Conservation (phyloP, 2,888 invertebrate species). For the Agrypnus murinus region DNA sequence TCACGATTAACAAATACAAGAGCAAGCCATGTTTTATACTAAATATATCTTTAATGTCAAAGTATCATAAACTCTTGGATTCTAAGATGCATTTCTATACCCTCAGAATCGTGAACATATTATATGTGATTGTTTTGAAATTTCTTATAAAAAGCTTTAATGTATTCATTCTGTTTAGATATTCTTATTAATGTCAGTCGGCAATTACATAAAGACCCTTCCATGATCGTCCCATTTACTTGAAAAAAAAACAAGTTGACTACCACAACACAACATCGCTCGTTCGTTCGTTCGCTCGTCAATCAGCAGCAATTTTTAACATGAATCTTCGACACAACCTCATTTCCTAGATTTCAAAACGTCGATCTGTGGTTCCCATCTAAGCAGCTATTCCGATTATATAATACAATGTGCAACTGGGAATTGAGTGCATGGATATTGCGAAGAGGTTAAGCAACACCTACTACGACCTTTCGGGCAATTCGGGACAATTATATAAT, state of each 20-base stretch:
- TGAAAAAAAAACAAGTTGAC: constrained; percentile 15
- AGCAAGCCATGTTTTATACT: no score
- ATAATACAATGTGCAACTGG: constrained; percentile 60
- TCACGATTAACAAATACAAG: no score
- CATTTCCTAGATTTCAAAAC: constrained; percentile 46
- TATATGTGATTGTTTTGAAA: no score
- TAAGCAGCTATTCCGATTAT: constrained; percentile 54
- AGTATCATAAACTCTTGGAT: no score
- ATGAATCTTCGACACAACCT: constrained; percentile 33
- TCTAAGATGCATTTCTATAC: no score
- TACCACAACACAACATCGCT: constrained; percentile 7
- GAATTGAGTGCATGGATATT: constrained; percentile 62
- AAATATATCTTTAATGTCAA: no score
- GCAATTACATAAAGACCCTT: constrained; percentile 9
- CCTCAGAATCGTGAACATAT: no score
- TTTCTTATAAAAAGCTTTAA: no score
- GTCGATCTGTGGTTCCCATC: constrained; percentile 54
- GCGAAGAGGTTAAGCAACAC: constrained; percentile 60
- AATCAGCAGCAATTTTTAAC: constrained; percentile 7
- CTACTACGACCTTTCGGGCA: constrained; percentile 63
- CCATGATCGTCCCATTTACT: not conserved
- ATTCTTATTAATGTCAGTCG: no score
- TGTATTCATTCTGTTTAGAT: no score
- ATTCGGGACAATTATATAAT: constrained; percentile 64
- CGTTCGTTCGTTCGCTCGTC: no score